Percentiles rank a stretch among this genome's conserved stretches.
phyloP scores from a whole-genome alignment of 2,113 vertebrate species.

The Dryoscopus gambensis region DNA sequence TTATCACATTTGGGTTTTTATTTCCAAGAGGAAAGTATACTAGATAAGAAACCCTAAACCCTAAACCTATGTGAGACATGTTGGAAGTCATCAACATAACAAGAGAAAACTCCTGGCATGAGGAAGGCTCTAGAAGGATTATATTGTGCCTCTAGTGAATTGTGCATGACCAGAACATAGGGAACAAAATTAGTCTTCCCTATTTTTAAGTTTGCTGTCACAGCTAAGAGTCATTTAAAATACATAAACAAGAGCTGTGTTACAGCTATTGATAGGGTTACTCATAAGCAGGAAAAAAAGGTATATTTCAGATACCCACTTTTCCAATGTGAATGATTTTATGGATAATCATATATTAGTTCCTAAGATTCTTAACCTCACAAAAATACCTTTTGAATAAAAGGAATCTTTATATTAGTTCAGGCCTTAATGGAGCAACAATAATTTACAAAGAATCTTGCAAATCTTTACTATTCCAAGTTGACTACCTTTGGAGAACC shows the following conservation, averaged over 20 bases:
- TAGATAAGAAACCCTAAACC: neutral
- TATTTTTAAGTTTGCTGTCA: neutral
- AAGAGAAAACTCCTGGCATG: neutral
- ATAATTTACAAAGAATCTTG: neutral
- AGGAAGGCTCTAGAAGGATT: neutral
- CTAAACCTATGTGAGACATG: neutral
- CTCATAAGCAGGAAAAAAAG: neutral
- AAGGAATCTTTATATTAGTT: neutral
- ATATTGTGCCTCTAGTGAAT: neutral
- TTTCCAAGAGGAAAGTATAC: conserved; percentile 1
- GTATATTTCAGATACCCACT: neutral
- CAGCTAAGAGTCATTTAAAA: neutral
- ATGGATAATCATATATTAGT: neutral
- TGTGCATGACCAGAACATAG: neutral
- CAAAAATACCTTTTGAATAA: neutral
- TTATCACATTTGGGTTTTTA: conserved; percentile 33
- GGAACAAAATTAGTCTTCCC: neutral
- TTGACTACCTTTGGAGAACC: neutral
- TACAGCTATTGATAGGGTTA: neutral
- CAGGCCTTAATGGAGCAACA: neutral
- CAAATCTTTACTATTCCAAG: neutral
- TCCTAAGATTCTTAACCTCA: neutral
- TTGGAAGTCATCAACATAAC: neutral
- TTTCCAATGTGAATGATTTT: neutral
- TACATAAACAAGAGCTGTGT: neutral